phyloP scores from a whole-genome alignment of 1,140 invertebrate species.

The Tetragnatha versicolor region DNA sequence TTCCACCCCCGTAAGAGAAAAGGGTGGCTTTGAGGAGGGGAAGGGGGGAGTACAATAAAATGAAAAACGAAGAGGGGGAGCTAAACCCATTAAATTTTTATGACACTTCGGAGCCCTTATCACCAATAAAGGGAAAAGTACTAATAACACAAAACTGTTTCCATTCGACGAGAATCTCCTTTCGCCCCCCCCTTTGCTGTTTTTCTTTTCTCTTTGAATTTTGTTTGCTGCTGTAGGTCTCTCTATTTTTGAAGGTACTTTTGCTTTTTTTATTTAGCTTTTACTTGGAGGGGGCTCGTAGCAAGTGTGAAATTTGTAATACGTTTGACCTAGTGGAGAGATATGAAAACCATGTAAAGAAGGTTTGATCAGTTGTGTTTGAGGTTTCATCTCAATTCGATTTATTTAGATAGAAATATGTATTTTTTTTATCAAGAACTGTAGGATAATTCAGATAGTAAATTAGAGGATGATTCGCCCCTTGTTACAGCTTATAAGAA shows the following conservation, averaged over 20 bases:
- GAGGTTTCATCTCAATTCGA: too few species aligned
- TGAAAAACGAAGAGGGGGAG: constrained; percentile 19
- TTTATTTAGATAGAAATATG: too few species aligned
- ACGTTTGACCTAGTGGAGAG: too few species aligned
- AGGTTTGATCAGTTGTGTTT: too few species aligned
- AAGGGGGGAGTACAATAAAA: constrained; percentile 13
- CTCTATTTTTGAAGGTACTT: not conserved
- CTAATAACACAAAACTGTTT: constrained; percentile 51
- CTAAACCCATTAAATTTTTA: constrained; percentile 50
- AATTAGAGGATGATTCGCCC: too few species aligned
- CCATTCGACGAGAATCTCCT: constrained; percentile 5
- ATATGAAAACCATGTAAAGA: too few species aligned
- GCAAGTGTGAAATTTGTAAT: too few species aligned
- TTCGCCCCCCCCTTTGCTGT: not conserved
- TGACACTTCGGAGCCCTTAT: constrained; percentile 41
- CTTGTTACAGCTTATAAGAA: too few species aligned
- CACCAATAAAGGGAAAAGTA: constrained; percentile 54
- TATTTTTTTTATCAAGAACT: too few species aligned
- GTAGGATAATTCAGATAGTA: too few species aligned
- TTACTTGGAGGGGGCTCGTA: not conserved
- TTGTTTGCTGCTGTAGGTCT: not conserved
- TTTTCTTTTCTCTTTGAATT: not conserved
- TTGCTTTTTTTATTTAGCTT: not conserved
- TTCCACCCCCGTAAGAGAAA: not conserved
- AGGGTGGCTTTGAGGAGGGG: not conserved